Percentiles rank a stretch among this genome's conserved stretches.
Conservation (phyloP, 2,888 invertebrate genomes). For the Pemphredon lugubris region DNA sequence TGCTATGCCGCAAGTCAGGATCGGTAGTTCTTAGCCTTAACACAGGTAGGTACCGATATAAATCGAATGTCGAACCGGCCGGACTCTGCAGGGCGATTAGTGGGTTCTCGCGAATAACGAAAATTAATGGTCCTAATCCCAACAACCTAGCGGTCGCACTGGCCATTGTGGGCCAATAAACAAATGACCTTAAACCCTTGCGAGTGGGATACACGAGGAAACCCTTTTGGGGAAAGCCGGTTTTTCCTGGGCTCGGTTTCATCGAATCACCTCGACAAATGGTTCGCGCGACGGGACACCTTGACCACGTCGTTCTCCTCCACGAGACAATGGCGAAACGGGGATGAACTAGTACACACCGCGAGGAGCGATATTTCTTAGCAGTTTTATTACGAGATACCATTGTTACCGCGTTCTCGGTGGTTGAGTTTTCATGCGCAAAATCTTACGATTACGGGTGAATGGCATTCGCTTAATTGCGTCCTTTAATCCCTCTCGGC, state of each 20-base stretch:
- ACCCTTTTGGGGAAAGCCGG: slow-evolving; percentile 53
- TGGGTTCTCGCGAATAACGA: slow-evolving; percentile 46
- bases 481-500: too few relatives aligned
- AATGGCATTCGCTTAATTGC: too few relatives aligned
- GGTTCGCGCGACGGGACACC: slow-evolving; percentile 14
- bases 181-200: slow-evolving; percentile 36
- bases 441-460: too few relatives aligned
- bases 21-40: not conserved
- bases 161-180: slow-evolving; percentile 59
- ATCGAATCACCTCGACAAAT: slow-evolving; percentile 37
- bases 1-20: not conserved
- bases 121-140: slow-evolving; percentile 63
- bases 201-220: slow-evolving; percentile 32
- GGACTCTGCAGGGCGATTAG: slow-evolving; percentile 20
- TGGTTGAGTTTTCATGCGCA: too few relatives aligned
- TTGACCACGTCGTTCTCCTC: not conserved
- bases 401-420: too few relatives aligned
- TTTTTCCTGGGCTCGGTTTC: slow-evolving; percentile 53
- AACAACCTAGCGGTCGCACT: slow-evolving; percentile 43
- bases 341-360: not conserved
- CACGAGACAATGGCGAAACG: slow-evolving; percentile 14
- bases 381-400: too few relatives aligned
- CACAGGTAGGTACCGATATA: slow-evolving; percentile 21
- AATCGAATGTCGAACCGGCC: not conserved
- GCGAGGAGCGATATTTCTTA: slow-evolving; percentile 2